These are phyloP conservation scores for Chaenodraco wilsoni DNA, from an alignment of 2,797 vertebrate genomes.

Conservation along the genomic window DNA sequence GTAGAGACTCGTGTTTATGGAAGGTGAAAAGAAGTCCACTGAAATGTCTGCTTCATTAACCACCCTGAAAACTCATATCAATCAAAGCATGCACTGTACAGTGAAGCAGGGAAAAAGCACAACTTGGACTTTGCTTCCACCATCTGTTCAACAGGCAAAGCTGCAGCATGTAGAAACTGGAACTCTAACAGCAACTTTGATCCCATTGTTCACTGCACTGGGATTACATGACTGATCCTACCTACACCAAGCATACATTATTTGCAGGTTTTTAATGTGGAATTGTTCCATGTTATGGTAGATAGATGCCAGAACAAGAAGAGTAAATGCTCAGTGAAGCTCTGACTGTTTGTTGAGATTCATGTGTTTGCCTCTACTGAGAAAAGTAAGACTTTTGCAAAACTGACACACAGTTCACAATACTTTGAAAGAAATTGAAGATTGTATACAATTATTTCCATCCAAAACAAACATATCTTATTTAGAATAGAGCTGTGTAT, in stretches of 20 bases:
- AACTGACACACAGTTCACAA: not conserved
- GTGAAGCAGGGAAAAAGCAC: not conserved
- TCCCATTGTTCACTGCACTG: not conserved
- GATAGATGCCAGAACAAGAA: not conserved
- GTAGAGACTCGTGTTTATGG: not conserved
- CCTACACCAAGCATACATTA: not conserved
- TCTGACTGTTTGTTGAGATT: no score
- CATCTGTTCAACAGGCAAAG: constrained; percentile 50
- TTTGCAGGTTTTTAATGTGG: not conserved
- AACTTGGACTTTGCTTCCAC: constrained; percentile 59
- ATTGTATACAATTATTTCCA: not conserved
- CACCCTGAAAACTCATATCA: not conserved
- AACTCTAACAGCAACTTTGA: not conserved
- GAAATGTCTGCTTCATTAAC: not conserved
- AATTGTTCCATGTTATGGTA: not conserved
- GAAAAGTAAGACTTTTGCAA: not conserved
- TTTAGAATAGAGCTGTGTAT: not conserved
- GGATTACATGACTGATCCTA: not conserved
- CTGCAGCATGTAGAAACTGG: constrained; percentile 31
- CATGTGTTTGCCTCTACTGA: no score
- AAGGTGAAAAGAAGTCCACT: not conserved
- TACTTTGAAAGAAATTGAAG: not conserved
- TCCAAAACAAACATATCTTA: not conserved
- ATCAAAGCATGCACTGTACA: rapidly evolving
- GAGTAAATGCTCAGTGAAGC: not conserved